Evolutionary conservation across 2,888 invertebrate species (phyloP), one percentile per base, ranked within the genome.

Genomic region (Heliconius charithonia): DNA sequence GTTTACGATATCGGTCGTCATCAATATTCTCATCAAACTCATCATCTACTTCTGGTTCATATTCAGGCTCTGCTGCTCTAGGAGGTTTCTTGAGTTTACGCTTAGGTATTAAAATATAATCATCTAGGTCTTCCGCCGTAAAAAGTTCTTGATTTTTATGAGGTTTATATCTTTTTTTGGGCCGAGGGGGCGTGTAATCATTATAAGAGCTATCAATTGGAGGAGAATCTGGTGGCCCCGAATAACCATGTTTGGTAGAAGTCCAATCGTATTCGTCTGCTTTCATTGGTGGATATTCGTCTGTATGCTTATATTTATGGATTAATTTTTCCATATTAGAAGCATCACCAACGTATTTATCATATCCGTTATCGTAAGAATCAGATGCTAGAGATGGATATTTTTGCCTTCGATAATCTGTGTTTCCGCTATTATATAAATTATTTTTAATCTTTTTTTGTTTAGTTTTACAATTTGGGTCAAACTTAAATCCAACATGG

Each of bases 381-480:
- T 90, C 88, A n/a, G 86, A 80, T 56, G 87, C 84, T 78, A 87
- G 86, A 37, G 85, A 82, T 59, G 91, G 90, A 84, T 90, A 89
- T 83, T 90, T 90, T 71, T 85, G 85, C 83, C 90, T 92, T 76
- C 85, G 88, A 79, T 86, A 83, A 84, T 93, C 91, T 80, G 86
- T 83, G 73, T 92, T 92, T 56, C 86, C 83, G 80, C 87, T 90
- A 19, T 88, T 85, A 84, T 90, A 91, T 78, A 86, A 85, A 84
- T 87, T 87, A 74, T 84, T 87, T 86, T 79, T 79, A 12, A 89
- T 91, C 82, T 90, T 90, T 85, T 90, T 92, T 77, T 90, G 88
- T 87, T 93, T 93, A 16, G 88, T 91, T 88, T 93, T 92, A 83
- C 93, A 93, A 86, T 93, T 90, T 51, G 92, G 91, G 82, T 94